These are phyloP conservation scores for Aegotheles bennettii DNA, from an alignment of 2,113 vertebrate species.

Conservation along the genomic window DNA sequence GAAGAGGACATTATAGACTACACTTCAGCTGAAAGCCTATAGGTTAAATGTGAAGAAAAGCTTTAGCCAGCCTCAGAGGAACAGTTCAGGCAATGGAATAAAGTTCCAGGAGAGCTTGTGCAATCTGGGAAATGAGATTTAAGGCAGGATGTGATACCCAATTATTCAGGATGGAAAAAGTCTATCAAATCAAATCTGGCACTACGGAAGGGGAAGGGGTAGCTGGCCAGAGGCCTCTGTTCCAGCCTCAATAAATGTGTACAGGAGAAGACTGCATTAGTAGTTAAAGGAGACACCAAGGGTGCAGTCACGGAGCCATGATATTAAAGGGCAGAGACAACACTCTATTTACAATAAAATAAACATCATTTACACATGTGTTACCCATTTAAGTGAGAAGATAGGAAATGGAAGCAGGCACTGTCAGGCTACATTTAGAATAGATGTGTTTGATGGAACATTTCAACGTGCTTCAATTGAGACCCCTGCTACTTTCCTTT, in stretches of 20 bases:
- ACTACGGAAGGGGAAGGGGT: not conserved
- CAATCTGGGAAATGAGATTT: not conserved
- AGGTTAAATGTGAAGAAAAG: not conserved
- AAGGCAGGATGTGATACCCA: not conserved
- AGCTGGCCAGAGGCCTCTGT: not conserved
- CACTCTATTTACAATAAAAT: conserved; percentile 61
- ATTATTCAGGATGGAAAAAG: not conserved
- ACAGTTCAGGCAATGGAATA: not conserved
- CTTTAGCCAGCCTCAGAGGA: not conserved
- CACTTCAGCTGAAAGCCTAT: not conserved
- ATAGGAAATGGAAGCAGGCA: conserved; percentile 44
- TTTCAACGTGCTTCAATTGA: conserved; percentile 45
- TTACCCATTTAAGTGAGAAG: conserved; percentile 64
- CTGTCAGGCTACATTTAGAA: conserved; percentile 62
- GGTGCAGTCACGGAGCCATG: not conserved
- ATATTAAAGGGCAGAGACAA: conserved; percentile 33
- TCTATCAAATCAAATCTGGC: not conserved
- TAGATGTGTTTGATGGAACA: conserved; percentile 57
- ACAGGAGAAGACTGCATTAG: not conserved
- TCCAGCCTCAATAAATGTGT: not conserved
- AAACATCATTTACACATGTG: conserved; percentile 42
- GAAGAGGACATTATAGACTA: not conserved
- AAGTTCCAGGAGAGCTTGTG: not conserved
- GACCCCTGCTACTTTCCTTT: conserved; percentile 58
- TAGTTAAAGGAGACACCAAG: not conserved